Conservation (phyloP, 2,888 invertebrate genomes). For the Dimorphilus gyrociliatus region DNA sequence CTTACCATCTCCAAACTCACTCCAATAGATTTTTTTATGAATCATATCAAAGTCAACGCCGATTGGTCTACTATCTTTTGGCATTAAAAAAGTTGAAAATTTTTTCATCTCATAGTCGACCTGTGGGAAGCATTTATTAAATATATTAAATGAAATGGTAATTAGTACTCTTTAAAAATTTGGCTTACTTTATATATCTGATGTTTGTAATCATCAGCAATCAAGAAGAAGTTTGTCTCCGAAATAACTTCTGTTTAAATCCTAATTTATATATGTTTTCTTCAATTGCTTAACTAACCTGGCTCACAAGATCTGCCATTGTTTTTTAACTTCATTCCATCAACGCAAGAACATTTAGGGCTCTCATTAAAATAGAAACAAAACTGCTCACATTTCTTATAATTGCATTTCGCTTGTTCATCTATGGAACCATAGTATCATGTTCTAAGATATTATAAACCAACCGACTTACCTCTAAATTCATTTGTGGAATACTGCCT, state of each 20-base stretch:
- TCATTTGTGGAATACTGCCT: no score
- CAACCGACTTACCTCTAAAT: no score
- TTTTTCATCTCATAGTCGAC: no score
- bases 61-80: constrained; percentile 48
- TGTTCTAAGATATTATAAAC: no score
- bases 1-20: no score
- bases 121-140: no score
- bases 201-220: constrained; percentile 40
- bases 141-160: no score
- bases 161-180: no score
- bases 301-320: constrained; percentile 21
- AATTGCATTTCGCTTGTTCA: no score
- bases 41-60: constrained; percentile 68
- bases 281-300: constrained; percentile 10
- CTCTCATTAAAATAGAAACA: constrained; percentile 53
- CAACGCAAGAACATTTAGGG: constrained; percentile 60
- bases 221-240: constrained; percentile 21
- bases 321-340: constrained; percentile 49
- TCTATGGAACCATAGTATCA: no score
- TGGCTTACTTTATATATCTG: constrained; percentile 61
- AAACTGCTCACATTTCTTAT: constrained; percentile 44
- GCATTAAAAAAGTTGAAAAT: no score
- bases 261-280: background rate
- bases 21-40: constrained; percentile 53
- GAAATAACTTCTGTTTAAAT: constrained; percentile 4